Conservation (phyloP, 1,140 invertebrate genomes). For the Monochamus saltuarius region DNA sequence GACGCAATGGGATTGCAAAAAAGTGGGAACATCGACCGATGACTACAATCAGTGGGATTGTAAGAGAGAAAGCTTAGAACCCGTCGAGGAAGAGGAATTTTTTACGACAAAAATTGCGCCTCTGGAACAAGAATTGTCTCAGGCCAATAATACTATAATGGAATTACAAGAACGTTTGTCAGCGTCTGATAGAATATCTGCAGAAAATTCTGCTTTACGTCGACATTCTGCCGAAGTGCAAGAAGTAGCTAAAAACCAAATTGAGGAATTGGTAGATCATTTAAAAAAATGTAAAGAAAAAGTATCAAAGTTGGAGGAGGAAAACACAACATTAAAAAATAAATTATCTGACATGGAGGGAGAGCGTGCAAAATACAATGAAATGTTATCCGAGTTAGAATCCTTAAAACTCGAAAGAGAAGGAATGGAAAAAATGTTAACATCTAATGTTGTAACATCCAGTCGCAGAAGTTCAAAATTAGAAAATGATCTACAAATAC, state of each 20-base stretch:
- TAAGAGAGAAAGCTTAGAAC: neutral
- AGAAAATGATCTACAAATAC: constrained; percentile 22
- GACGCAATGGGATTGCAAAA: neutral
- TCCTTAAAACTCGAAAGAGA: constrained; percentile 24
- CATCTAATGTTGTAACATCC: constrained; percentile 21
- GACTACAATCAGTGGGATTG: neutral
- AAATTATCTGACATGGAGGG: constrained; percentile 5
- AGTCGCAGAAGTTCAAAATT: constrained; percentile 24
- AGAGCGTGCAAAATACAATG: neutral
- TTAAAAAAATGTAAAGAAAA: constrained; percentile 25
- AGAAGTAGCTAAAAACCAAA: constrained; percentile 40
- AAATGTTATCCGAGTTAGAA: neutral
- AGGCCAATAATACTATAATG: constrained; percentile 31
- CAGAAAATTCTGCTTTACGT: constrained; percentile 38
- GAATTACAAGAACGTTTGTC: constrained; percentile 19
- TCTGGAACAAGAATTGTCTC: constrained; percentile 30
- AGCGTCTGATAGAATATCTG: constrained; percentile 13
- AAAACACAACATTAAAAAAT: constrained; percentile 16
- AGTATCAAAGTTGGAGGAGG: constrained; percentile 24
- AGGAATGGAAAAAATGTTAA: constrained; percentile 31
- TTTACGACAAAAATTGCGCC: no score
- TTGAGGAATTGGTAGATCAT: constrained; percentile 36
- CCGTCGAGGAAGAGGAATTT: no score
- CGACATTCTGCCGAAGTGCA: constrained; percentile 40
- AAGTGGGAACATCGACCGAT: neutral